These are phyloP conservation scores for Hemiprocne comata DNA, from an alignment of 2,113 vertebrate genomes.

Conservation along the genomic window DNA sequence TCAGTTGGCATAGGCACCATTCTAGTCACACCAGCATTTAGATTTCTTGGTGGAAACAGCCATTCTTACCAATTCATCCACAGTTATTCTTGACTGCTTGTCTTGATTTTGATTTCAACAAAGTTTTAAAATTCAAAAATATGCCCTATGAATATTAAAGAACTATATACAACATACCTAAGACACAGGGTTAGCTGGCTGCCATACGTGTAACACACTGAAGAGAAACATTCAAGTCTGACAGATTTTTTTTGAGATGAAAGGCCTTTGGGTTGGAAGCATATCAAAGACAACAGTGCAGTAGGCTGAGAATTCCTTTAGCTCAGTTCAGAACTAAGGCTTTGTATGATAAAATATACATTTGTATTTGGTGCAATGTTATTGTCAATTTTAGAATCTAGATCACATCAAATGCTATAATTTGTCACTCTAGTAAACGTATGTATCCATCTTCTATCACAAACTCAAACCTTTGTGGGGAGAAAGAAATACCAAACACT, in stretches of 20 bases:
- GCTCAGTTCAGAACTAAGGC: conserved; percentile 82
- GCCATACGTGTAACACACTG: conserved; percentile 69
- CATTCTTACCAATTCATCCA: conserved; percentile 63
- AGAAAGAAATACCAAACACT: conserved; percentile 47
- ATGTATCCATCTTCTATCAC: conserved; percentile 54
- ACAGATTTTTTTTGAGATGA: conserved; percentile 79
- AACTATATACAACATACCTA: conserved; percentile 80
- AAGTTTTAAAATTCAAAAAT: conserved; percentile 82
- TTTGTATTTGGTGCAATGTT: conserved; percentile 80
- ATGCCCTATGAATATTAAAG: conserved; percentile 82
- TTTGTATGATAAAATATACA: conserved; percentile 79
- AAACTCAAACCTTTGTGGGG: conserved; percentile 54
- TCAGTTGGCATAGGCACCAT: conserved; percentile 80
- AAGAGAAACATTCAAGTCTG: conserved; percentile 83
- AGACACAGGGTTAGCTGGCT: conserved; percentile 78
- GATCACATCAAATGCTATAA: conserved; percentile 66
- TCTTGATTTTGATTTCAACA: conserved; percentile 72
- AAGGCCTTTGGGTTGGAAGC: conserved; percentile 87
- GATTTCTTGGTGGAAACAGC: conserved; percentile 76
- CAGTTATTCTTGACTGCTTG: conserved; percentile 70
- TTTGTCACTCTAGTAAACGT: conserved; percentile 66
- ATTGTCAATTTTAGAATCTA: conserved; percentile 67
- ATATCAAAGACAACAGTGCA: conserved; percentile 82
- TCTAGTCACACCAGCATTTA: conserved; percentile 77
- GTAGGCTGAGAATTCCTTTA: conserved; percentile 77